Conservation (phyloP, 2,113 vertebrate species). For the Mirza zaza region DNA sequence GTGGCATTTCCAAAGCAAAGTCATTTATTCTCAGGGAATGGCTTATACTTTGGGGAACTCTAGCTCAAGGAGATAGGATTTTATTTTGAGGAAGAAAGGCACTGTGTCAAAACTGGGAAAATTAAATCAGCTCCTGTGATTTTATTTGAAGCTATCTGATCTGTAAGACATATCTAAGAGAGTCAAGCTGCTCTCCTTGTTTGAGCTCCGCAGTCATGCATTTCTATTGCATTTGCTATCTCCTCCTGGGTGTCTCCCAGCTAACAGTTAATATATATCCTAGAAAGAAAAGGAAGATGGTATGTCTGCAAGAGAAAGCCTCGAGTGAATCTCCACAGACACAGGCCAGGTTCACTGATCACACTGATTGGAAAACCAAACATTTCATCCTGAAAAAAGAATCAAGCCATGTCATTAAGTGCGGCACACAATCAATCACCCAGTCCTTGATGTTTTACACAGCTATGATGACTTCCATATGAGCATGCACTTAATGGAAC, state of each 20-base stretch:
- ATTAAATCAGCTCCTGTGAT: conserved; percentile 39
- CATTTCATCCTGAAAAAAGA: conserved; percentile 52
- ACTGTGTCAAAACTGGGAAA: conserved; percentile 44
- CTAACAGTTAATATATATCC: neutral
- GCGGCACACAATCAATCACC: conserved; percentile 50
- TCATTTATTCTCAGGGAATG: conserved; percentile 29
- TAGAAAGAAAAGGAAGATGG: neutral
- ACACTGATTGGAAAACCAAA: conserved; percentile 63
- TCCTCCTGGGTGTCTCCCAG: neutral
- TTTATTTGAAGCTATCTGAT: conserved; percentile 45
- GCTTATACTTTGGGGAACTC: neutral
- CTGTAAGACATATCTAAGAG: neutral
- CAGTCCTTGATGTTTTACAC: conserved; percentile 23
- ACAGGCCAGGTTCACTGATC: neutral
- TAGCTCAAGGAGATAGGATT: conserved; percentile 21
- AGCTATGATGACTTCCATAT: neutral
- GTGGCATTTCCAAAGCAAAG: conserved; percentile 36
- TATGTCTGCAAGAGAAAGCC: neutral
- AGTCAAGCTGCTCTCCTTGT: neutral
- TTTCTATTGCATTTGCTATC: neutral
- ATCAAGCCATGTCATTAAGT: conserved; percentile 47
- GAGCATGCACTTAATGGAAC: conserved; percentile 54
- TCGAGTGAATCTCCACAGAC: neutral
- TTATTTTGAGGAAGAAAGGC: conserved; percentile 42
- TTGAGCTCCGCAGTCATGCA: neutral